Conservation (phyloP, 1,140 invertebrate species). For the Philopotamus ludificatus region DNA sequence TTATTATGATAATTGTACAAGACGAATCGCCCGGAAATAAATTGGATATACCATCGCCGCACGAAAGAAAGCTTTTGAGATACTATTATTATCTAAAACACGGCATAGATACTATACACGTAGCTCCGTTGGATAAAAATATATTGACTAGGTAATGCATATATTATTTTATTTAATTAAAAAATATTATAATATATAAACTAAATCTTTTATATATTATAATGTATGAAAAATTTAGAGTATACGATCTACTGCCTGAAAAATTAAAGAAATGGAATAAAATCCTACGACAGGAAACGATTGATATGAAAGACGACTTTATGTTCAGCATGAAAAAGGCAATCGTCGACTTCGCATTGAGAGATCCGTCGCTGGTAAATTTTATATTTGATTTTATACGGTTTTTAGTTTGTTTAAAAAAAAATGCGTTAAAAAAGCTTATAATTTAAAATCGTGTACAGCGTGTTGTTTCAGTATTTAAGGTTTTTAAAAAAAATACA, state of each 20-base stretch:
- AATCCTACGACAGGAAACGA: conserved; percentile 58
- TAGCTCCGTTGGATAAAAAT: conserved; percentile 72
- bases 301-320: conserved; percentile 76
- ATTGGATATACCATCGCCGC: conserved; percentile 55
- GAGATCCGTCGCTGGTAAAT: conserved; percentile 63
- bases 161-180: background rate
- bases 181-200: background rate
- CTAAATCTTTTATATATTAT: background rate
- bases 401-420: background rate
- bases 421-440: conserved; percentile 13
- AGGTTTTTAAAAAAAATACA: too few relatives aligned
- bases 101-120: conserved; percentile 83
- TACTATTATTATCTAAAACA: conserved; percentile 90
- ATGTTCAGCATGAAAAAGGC: conserved; percentile 84
- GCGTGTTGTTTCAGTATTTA: background rate
- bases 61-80: conserved; percentile 70
- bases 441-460: conserved; percentile 1
- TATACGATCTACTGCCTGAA: conserved; percentile 50
- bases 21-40: conserved; percentile 48
- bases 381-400: background rate
- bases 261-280: conserved; percentile 61
- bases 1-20: conserved; percentile 72
- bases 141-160: conserved; percentile 56
- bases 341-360: conserved; percentile 83
- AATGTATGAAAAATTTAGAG: conserved; percentile 42